These are phyloP conservation scores for Ceyx cyanopectus DNA, from an alignment of 2,113 vertebrate species.

Conservation along the genomic window DNA sequence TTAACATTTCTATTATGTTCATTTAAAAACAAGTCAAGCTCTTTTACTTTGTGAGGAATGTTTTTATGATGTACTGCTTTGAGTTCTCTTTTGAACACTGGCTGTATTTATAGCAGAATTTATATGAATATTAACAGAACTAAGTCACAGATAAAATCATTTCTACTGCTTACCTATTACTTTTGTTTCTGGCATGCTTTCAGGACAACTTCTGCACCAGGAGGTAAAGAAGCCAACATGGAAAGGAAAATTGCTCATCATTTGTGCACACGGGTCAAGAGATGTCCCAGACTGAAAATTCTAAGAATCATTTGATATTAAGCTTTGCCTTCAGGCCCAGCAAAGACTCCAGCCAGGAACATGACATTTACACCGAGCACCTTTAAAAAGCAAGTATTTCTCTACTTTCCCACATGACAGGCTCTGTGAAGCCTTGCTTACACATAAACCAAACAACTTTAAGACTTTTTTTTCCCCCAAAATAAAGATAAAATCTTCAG, in stretches of 20 bases:
- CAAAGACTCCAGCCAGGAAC: conserved; percentile 12
- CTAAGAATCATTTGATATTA: not conserved
- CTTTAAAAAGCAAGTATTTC: not conserved
- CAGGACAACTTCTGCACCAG: conserved; percentile 1
- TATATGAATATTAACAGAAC: not conserved
- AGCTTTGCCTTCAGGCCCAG: not conserved
- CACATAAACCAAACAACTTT: not conserved
- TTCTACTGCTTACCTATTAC: conserved; percentile 12
- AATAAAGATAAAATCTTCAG: not conserved
- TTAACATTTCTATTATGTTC: conserved; percentile 67
- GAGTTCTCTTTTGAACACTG: not conserved
- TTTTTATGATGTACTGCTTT: not conserved
- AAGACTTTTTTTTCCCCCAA: not conserved
- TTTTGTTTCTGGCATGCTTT: not conserved
- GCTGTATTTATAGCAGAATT: not conserved
- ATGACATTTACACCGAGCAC: not conserved
- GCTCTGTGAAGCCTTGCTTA: not conserved
- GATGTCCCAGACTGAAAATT: not conserved
- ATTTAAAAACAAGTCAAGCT: not conserved
- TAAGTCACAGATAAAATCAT: not conserved
- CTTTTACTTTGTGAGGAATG: not conserved
- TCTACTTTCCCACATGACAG: not conserved
- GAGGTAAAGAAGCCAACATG: not conserved
- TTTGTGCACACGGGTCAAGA: not conserved
- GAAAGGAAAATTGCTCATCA: conserved; percentile 15